Conservation (phyloP, 2,113 vertebrate species). For the Hyaena hyaena region DNA sequence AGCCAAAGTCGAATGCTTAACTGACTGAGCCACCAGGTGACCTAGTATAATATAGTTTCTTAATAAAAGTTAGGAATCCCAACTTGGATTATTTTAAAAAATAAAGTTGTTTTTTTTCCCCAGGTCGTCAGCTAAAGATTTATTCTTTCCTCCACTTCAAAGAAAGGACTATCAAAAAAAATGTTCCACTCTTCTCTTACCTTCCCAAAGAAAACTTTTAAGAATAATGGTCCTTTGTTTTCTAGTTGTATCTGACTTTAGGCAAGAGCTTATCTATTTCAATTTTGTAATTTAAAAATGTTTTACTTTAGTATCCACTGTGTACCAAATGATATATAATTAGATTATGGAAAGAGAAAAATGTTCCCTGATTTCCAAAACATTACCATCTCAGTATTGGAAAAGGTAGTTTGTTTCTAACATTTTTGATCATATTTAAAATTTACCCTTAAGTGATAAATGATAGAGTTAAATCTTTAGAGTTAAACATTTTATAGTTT, state of each 20-base stretch:
- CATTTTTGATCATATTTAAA: constrained; percentile 22
- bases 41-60: neutral
- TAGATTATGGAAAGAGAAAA: constrained; percentile 34
- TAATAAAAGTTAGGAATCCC: neutral
- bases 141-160: neutral
- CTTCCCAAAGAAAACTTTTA: neutral
- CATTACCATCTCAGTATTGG: neutral
- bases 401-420: neutral
- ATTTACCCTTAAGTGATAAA: neutral
- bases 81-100: neutral
- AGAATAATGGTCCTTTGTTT: neutral
- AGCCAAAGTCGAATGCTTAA: no score
- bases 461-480: neutral
- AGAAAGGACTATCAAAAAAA: neutral
- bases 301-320: constrained; percentile 29
- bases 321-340: neutral
- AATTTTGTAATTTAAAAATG: constrained; percentile 3
- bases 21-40: no score
- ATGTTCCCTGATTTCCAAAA: constrained; percentile 2
- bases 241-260: constrained; percentile 14
- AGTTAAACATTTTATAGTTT: neutral
- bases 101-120: neutral
- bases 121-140: neutral
- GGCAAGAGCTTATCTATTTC: neutral
- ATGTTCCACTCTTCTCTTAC: neutral